Base-by-base conservation (phyloP, 2,888 invertebrate genomes). In the Scrobipalpa costella region DNA sequence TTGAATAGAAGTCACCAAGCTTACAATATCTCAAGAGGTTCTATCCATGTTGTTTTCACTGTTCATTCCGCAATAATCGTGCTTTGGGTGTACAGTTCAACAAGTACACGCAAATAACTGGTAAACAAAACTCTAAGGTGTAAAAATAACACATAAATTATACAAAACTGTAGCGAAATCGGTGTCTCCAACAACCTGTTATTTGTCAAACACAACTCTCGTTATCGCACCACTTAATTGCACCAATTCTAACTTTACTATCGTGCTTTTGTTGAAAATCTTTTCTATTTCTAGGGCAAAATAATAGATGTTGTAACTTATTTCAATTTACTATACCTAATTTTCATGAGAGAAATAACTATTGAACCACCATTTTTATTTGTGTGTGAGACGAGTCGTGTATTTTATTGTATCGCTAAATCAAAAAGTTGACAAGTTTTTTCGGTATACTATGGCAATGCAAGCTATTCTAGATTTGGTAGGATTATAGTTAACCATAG, bases 281-380 rank as follows among this genome's bases (percentile, higher is more conserved):
- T 72, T 76, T 71, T 69, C 66, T 71, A 74, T 70, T 79, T 74
- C 71, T 70, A 63, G 63, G 68, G 74, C 66, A 72, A 73, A 75
- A 71, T 67, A 64, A 69, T 66, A 69, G 65, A 73, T 73, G 67
- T 74, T 68, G 71, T 66, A 74, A 76, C 68, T 73, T 77, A 78
- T 73, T 82, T 81, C 76, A 81, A 79, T 78, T 76, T 75, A 79
- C 72, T 81, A 81, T n/a, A n/a, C n/a, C n/a, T 38, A 61, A 61
- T 61, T 82, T 80, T 80, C 76, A 80, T 79, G 76, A 80, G 79
- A 80, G 81, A 86, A 85, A 85, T 81, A 74, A 80, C 75, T 78
- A 83, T 78, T 74, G 81, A 88, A 90, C 91, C 91, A 89, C 91
- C 91, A 91, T 91, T 90, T 91, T 91, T 90, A 90, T 90, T 88